These are phyloP conservation scores for Enoplosus armatus DNA, from an alignment of 2,797 vertebrate species.

Conservation along the genomic window DNA sequence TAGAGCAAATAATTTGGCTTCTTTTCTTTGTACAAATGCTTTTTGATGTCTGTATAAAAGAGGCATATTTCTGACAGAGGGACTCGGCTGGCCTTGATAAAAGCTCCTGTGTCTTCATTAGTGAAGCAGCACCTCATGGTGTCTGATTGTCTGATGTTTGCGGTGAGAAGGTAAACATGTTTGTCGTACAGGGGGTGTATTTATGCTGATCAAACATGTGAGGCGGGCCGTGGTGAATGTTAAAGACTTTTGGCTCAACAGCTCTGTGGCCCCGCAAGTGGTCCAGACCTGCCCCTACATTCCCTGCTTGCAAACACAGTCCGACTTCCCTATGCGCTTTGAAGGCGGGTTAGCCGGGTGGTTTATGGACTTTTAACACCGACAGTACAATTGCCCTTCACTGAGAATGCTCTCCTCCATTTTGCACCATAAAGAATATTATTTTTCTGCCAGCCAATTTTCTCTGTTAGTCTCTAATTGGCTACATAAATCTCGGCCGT, in stretches of 20 bases:
- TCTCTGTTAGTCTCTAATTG: conserved; percentile 99
- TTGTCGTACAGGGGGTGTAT: conserved; percentile 74
- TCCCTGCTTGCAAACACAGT: conserved; percentile 73
- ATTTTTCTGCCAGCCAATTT: conserved; percentile 99
- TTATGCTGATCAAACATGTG: conserved; percentile 78
- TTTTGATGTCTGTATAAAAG: conserved; percentile 74
- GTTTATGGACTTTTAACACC: conserved; percentile 92
- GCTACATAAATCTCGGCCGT: conserved; percentile 99
- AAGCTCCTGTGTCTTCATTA: conserved; percentile 80
- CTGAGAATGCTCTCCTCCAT: conserved; percentile 94
- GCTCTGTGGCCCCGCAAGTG: conserved; percentile 22
- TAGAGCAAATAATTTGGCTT: conserved; percentile 64
- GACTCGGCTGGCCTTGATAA: conserved; percentile 65
- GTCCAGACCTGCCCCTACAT: conserved; percentile 34
- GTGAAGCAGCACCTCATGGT: conserved; percentile 74
- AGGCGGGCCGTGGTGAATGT: conserved; percentile 61
- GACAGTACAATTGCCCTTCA: conserved; percentile 96
- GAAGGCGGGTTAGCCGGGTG: conserved; percentile 81
- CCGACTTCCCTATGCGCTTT: conserved; percentile 82
- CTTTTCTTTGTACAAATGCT: conserved; percentile 51
- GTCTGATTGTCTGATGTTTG: conserved; percentile 81
- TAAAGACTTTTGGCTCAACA: conserved; percentile 59
- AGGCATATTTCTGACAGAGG: conserved; percentile 41
- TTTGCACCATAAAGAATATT: conserved; percentile 99
- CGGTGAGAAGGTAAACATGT: conserved; percentile 77